Conservation (phyloP, 2,797 vertebrate genomes). For the Myotis planiceps region DNA sequence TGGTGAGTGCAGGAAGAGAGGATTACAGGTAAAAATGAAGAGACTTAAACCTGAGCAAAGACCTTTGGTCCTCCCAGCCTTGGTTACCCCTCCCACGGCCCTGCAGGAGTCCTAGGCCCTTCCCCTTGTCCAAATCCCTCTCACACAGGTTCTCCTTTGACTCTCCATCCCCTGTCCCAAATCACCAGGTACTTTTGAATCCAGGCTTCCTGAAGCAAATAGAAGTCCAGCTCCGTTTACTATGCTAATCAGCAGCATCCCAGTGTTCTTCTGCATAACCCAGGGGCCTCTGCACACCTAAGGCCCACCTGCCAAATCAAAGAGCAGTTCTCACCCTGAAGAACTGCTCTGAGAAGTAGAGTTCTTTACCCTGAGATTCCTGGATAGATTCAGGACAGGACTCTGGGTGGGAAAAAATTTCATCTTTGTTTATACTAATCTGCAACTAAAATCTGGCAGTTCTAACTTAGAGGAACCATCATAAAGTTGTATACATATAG, state of each 20-base stretch:
- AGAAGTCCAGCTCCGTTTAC: not conserved
- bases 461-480: not conserved
- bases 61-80: too few relatives aligned
- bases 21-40: not conserved
- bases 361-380: not conserved
- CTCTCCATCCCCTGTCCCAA: not conserved
- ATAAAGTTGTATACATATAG: not conserved
- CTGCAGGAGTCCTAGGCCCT: too few relatives aligned
- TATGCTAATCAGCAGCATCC: not conserved
- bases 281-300: not conserved
- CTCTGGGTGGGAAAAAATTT: not conserved
- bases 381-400: not conserved
- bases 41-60: not conserved
- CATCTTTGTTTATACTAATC: conserved; percentile 2
- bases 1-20: not conserved
- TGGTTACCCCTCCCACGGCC: not conserved
- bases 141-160: not conserved
- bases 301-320: not conserved
- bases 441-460: not conserved
- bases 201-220: not conserved
- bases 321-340: not conserved
- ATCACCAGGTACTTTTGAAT: not conserved
- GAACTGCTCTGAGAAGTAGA: not conserved
- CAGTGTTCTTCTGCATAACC: not conserved
- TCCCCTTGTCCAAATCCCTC: not conserved